phyloP scores from a whole-genome alignment of 2,113 vertebrate genomes.

The Rhipidura dahli region DNA sequence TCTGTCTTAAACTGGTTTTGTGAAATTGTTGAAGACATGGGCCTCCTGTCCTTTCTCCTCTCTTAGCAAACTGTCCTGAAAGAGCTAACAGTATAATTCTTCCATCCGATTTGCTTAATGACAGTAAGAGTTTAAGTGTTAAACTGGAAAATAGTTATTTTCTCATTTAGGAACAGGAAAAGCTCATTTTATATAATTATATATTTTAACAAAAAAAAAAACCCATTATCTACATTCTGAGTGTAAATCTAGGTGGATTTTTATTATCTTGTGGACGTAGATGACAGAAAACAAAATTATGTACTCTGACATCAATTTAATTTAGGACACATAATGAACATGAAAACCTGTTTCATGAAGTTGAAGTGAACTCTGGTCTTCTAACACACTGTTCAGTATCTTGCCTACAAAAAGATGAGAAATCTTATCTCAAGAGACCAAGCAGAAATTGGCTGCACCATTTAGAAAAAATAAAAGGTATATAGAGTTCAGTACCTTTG shows the following conservation, averaged over 20 bases:
- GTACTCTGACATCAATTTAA: background rate
- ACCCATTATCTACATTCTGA: background rate
- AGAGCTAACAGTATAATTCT: background rate
- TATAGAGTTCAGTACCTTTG: conserved; percentile 19
- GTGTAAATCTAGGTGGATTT: background rate
- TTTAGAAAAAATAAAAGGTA: background rate
- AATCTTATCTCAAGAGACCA: background rate
- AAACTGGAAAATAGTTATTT: background rate
- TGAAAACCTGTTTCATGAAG: background rate
- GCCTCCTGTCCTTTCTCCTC: background rate
- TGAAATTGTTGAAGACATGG: background rate
- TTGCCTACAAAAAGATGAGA: background rate
- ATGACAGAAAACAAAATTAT: background rate
- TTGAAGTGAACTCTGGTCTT: background rate
- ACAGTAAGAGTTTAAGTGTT: background rate
- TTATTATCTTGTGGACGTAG: background rate
- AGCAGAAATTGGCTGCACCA: background rate
- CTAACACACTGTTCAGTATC: background rate
- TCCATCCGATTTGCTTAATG: background rate
- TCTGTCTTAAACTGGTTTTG: background rate
- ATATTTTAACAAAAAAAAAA: background rate
- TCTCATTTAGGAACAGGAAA: background rate
- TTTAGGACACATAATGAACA: background rate
- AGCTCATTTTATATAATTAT: background rate
- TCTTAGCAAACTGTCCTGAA: background rate